Evolutionary conservation across 2,113 vertebrate genomes (phyloP).

Genomic region (Clarias magur): DNA sequence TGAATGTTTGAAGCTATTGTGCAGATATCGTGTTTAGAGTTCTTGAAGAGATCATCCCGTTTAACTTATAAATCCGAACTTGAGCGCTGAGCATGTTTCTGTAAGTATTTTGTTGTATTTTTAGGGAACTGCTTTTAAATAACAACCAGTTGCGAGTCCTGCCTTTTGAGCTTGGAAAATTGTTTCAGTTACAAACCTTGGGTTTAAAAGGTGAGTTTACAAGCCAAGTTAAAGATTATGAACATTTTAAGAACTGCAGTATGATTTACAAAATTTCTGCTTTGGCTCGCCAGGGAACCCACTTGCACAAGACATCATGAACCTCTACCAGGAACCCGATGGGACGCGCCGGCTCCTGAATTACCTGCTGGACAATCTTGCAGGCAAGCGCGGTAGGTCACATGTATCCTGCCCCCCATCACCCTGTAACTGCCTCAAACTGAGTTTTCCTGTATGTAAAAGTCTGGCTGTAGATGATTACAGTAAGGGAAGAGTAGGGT

Average conservation of each 20-base stretch:
- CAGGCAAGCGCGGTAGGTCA: conserved; percentile 95
- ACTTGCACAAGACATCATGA: conserved; percentile 97
- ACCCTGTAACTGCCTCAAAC: background rate
- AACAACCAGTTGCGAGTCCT: conserved; percentile 99
- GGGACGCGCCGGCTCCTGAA: conserved; percentile 95
- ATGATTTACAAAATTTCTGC: conserved; percentile 15
- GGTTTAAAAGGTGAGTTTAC: conserved; percentile 91
- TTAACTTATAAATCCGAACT: background rate
- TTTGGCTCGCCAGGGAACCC: conserved; percentile 84
- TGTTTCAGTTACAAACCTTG: conserved; percentile 99
- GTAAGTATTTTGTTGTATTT: conserved; percentile 37
- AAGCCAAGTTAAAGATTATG: background rate
- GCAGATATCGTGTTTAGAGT: background rate
- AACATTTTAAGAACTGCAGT: background rate
- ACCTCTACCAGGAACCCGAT: conserved; percentile 96
- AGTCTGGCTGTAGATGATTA: background rate
- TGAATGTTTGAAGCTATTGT: conserved; percentile 2
- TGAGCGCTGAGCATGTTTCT: background rate
- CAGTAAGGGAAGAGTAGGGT: too few species aligned
- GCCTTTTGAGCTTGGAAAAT: conserved; percentile 99
- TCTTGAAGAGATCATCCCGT: background rate
- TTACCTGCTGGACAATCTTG: conserved; percentile 99
- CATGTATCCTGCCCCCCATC: too few species aligned
- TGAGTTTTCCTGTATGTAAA: background rate
- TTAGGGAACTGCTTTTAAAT: conserved; percentile 99